These are phyloP conservation scores for Antheraea pernyi DNA, from an alignment of 1,140 invertebrate genomes.

Conservation along the genomic window DNA sequence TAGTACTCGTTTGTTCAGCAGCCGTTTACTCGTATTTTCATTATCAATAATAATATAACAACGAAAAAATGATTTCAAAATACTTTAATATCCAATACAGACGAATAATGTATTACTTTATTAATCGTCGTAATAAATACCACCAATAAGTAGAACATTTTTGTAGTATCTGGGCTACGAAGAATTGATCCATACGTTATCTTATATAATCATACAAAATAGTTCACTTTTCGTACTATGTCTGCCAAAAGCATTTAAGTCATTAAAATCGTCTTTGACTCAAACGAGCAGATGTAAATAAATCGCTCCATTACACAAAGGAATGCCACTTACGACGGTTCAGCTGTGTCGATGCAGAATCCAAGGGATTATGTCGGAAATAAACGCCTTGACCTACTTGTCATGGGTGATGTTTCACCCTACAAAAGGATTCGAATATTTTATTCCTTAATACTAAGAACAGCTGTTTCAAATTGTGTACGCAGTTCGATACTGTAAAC, in stretches of 20 bases:
- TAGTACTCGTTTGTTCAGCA: too few relatives aligned
- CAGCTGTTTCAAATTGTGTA: not conserved
- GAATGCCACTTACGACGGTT: constrained; percentile 4
- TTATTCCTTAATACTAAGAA: not conserved
- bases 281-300: constrained; percentile 9
- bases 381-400: constrained; percentile 8
- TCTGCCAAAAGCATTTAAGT: not conserved
- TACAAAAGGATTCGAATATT: not conserved
- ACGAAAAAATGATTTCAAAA: too few relatives aligned
- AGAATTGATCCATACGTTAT: too few relatives aligned
- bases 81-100: too few relatives aligned
- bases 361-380: constrained; percentile 13
- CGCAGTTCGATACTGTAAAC: too few relatives aligned
- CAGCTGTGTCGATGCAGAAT: constrained; percentile 10
- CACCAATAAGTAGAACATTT: too few relatives aligned
- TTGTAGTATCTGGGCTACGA: too few relatives aligned
- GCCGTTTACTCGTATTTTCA: too few relatives aligned
- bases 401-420: not conserved
- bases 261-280: not conserved
- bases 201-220: too few relatives aligned
- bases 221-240: not conserved
- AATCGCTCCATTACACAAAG: constrained; percentile 13
- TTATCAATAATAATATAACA: too few relatives aligned
- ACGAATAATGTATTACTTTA: too few relatives aligned
- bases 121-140: too few relatives aligned